Evolutionary conservation across 2,888 invertebrate genomes (phyloP).

Genomic region (Emesis furor): DNA sequence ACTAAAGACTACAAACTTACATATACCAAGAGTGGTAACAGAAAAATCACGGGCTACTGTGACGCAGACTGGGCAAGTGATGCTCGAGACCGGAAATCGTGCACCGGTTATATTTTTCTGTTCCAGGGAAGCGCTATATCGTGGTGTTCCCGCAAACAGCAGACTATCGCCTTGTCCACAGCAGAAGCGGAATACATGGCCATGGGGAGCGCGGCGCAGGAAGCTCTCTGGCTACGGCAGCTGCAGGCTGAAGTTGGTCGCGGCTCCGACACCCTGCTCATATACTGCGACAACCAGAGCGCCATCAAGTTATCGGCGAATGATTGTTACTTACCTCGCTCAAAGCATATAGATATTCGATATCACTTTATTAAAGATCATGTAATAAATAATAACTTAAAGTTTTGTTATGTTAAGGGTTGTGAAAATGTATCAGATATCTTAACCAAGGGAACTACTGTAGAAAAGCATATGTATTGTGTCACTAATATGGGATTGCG

Average conservation of each 20-base stretch:
- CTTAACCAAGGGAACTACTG: constrained; percentile 55
- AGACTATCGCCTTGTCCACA: constrained; percentile 73
- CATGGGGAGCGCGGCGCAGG: constrained; percentile 68
- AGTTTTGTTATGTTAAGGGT: constrained; percentile 63
- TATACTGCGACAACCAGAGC: too few species aligned
- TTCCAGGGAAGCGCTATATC: constrained; percentile 69
- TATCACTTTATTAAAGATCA: constrained; percentile 67
- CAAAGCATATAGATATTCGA: constrained; percentile 72
- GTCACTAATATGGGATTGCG: constrained; percentile 35
- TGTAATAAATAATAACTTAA: constrained; percentile 45
- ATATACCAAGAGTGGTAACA: constrained; percentile 54
- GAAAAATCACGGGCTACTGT: constrained; percentile 46
- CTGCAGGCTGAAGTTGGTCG: constrained; percentile 61
- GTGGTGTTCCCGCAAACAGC: constrained; percentile 72
- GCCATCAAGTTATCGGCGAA: constrained; percentile 16
- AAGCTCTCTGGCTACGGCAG: constrained; percentile 70
- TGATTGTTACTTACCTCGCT: constrained; percentile 68
- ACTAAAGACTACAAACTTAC: constrained; percentile 49
- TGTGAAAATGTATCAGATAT: constrained; percentile 61
- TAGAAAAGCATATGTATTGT: constrained; percentile 63
- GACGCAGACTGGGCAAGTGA: constrained; percentile 21
- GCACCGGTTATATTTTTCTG: constrained; percentile 70
- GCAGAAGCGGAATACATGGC: constrained; percentile 75
- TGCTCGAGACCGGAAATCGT: constrained; percentile 54
- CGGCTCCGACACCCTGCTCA: background rate